These are phyloP conservation scores for Riparia riparia DNA, from an alignment of 2,113 vertebrate genomes.

Conservation along the genomic window DNA sequence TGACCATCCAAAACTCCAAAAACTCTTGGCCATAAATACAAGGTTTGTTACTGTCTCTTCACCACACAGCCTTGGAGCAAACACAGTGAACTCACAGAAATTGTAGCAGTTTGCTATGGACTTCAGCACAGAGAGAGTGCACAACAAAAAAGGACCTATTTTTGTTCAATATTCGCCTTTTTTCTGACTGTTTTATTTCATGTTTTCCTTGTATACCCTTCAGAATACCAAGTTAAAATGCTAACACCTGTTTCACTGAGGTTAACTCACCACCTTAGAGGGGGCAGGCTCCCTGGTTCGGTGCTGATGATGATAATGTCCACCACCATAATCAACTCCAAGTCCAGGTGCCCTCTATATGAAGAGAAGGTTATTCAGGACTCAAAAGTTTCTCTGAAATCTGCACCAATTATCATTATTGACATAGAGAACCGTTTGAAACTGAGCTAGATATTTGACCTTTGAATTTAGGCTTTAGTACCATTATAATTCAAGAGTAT, in stretches of 20 bases:
- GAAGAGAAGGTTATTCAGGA: background rate
- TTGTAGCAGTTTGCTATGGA: rapidly evolving
- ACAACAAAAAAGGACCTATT: rapidly evolving
- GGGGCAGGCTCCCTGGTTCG: background rate
- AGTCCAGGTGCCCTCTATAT: background rate
- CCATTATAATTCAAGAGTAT: background rate
- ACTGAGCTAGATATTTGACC: background rate
- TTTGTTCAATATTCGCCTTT: background rate
- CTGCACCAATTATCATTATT: background rate
- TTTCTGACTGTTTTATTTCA: background rate
- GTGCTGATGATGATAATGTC: background rate
- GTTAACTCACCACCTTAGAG: background rate
- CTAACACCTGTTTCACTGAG: background rate
- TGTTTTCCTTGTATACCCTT: background rate
- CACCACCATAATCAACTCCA: background rate
- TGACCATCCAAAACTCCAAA: background rate
- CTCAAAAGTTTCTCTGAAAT: background rate
- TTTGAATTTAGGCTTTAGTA: background rate
- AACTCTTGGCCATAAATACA: background rate
- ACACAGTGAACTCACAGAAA: background rate
- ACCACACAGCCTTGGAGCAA: background rate
- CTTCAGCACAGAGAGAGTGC: background rate
- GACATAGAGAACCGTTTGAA: background rate
- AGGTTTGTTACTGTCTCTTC: background rate
- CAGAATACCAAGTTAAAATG: background rate